Evolutionary conservation across 1,140 invertebrate genomes (phyloP), one percentile per base, ranked within the genome.

Genomic region (Apolygus lucorum): DNA sequence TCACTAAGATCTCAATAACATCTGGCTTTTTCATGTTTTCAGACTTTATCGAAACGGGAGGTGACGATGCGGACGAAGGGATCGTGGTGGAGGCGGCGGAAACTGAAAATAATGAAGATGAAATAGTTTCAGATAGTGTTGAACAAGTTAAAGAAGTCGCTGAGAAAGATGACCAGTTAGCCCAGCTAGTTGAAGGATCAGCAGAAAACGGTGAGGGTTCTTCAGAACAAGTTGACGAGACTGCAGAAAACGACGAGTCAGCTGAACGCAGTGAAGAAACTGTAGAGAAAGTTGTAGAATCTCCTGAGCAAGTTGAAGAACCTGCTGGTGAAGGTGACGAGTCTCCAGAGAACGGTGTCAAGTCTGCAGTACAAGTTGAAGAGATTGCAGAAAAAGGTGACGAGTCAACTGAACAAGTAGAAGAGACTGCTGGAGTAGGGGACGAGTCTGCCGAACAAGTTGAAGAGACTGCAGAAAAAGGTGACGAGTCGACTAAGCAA

Each of bases 131-230:
- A 49, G 49, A 52, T 17, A 68, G 27, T 2, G n/a, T n/a, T 8
- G 54, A 28, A 21, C n/a, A 63, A 28, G 27, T 28, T 62, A 59
- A 25, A 2, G n/a, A 59, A 62, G 21, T 21, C 27, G 52, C 26
- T 63, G 68, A 62, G 21, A 63, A 2, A 28, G 27, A 63, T 63
- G 52, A 68, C 62, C 17, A 28, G 21, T 65, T 65, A 4, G 52
- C 59, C n/a, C 25, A 69, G 21, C 13, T 54, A 21, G n/a, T n/a
- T n/a, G 65, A n/a, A 67, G 65, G 49, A 34, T n/a, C 1, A 1
- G 28, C n/a, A 14, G 65, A 42, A 21, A 49, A 21, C 14, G 13
- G 13, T 13, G 49, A 52, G n/a, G 13, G n/a, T 13, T 52, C n/a
- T 52, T 13, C n/a, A 13, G 13, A 13, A 13, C 13, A 52, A 52